phyloP scores from a whole-genome alignment of 2,888 invertebrate species.

The Rhodophaea formosa region DNA sequence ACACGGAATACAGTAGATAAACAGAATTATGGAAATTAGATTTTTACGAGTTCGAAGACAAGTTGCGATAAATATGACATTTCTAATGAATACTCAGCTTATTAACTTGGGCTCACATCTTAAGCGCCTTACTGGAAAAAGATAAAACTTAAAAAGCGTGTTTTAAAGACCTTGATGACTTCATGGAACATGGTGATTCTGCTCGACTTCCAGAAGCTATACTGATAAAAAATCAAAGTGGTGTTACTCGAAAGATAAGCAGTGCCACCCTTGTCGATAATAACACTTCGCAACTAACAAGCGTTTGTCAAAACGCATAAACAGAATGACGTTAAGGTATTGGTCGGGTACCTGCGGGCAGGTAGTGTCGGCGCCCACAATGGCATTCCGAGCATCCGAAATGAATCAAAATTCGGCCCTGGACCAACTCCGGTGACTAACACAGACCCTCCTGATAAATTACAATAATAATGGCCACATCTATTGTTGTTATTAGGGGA shows the following conservation, averaged over 20 bases:
- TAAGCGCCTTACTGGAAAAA: not conserved
- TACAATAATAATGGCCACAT: constrained; percentile 67
- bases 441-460: constrained; percentile 61
- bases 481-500: constrained; percentile 68
- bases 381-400: constrained; percentile 76
- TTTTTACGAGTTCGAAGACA: not conserved
- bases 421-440: constrained; percentile 52
- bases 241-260: constrained; percentile 40
- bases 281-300: constrained; percentile 58
- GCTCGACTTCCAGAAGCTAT: not conserved
- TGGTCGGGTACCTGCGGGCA: constrained; percentile 49
- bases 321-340: constrained; percentile 46
- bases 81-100: not conserved
- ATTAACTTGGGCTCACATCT: not conserved
- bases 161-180: not conserved
- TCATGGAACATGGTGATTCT: not conserved
- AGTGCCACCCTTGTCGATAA: constrained; percentile 64
- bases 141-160: not conserved
- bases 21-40: constrained; percentile 3
- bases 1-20: not conserved
- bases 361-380: constrained; percentile 70
- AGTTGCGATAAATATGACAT: constrained; percentile 22
- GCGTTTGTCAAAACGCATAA: constrained; percentile 72
- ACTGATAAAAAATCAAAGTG: constrained; percentile 39
- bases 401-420: constrained; percentile 75